Evolutionary conservation across 2,888 invertebrate genomes (phyloP).

Genomic region (Melanargia galathea): DNA sequence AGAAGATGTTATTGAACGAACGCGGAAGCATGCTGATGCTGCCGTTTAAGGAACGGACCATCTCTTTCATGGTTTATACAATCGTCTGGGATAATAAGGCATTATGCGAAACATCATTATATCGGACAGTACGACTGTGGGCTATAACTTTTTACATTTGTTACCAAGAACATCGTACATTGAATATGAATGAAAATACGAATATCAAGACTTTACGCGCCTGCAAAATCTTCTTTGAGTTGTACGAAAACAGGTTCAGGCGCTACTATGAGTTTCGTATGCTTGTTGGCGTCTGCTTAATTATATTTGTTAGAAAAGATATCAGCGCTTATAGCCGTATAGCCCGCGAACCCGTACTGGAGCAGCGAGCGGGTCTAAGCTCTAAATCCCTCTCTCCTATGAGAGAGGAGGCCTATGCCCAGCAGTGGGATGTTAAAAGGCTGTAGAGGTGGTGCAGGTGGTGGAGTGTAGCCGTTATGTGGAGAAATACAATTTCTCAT

Average conservation of each 20-base stretch:
- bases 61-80: conserved; percentile 41
- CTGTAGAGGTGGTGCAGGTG: too few relatives aligned
- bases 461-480: too few relatives aligned
- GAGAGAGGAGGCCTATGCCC: too few relatives aligned
- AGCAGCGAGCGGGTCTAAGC: too few relatives aligned
- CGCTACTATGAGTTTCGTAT: background rate
- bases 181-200: conserved; percentile 9
- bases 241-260: background rate
- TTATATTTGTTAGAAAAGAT: background rate
- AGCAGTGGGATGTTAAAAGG: too few relatives aligned
- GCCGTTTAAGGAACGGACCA: conserved; percentile 43
- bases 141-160: conserved; percentile 35
- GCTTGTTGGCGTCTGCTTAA: background rate
- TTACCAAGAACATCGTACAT: conserved; percentile 19
- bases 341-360: too few relatives aligned
- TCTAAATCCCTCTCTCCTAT: too few relatives aligned
- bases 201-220: background rate
- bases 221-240: conserved; percentile 18
- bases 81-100: conserved; percentile 39
- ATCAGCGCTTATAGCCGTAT: background rate
- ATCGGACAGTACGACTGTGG: conserved; percentile 29
- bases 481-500: too few relatives aligned
- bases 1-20: conserved; percentile 40
- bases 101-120: conserved; percentile 40
- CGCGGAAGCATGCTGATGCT: conserved; percentile 50